A percentile compares a stretch with the other conserved stretches of the same genome.
Evolutionary conservation across 2,888 invertebrate species (phyloP).

Genomic region (Chymomyza caudatula): DNA sequence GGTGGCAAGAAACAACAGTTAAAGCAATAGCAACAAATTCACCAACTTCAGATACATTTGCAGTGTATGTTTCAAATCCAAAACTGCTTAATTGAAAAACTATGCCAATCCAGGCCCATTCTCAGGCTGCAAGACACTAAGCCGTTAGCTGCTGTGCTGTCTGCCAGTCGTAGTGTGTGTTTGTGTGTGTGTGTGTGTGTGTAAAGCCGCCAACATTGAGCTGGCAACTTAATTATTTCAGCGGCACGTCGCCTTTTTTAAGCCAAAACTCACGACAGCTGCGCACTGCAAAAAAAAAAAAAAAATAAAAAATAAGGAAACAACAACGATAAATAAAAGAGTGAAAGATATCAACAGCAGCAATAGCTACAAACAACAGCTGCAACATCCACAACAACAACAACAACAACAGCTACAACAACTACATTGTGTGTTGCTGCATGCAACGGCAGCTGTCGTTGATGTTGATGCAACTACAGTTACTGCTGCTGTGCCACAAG

Average conservation of each 20-base stretch:
- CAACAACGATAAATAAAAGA: conserved; percentile 3
- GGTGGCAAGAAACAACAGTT: neutral
- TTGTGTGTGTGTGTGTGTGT: neutral
- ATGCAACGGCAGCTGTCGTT: conserved; percentile 27
- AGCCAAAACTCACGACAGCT: conserved; percentile 61
- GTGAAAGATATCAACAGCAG: neutral
- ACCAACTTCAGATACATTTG: neutral
- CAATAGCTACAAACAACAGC: neutral
- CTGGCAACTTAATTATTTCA: conserved; percentile 67
- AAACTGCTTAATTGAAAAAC: conserved; percentile 55
- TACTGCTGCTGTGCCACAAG: too few species aligned
- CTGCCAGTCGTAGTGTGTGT: neutral
- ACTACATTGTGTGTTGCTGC: conserved; percentile 5
- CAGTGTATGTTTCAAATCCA: neutral
- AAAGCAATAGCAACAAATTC: neutral
- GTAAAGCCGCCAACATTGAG: neutral
- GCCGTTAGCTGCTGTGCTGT: neutral
- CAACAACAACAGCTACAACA: neutral
- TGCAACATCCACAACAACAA: conserved; percentile 3
- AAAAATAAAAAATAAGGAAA: neutral
- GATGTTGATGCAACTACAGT: conserved; percentile 9
- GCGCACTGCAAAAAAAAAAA: conserved; percentile 25
- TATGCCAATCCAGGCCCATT: conserved; percentile 35
- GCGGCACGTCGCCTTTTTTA: conserved; percentile 57
- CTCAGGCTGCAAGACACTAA: neutral